Evolutionary conservation across 2,888 invertebrate genomes (phyloP).

Genomic region (Cerastoderma edule): DNA sequence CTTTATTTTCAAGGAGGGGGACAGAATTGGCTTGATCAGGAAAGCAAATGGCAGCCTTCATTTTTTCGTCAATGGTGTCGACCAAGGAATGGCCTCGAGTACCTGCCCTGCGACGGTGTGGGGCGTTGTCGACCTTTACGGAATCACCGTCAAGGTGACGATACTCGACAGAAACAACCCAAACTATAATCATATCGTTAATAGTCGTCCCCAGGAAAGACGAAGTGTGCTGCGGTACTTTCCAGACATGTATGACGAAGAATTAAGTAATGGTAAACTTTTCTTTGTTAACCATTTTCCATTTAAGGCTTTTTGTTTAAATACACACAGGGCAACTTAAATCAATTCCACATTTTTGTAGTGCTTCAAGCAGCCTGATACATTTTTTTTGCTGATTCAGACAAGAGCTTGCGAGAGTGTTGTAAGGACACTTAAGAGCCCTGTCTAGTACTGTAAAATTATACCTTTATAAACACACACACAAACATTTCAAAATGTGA

Average conservation of each 20-base stretch:
- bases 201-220: slow-evolving; percentile 58
- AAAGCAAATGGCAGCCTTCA: slow-evolving; percentile 93
- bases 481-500: too few relatives aligned
- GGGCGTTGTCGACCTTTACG: slow-evolving; percentile 98
- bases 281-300: too few relatives aligned
- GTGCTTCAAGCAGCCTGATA: too few relatives aligned
- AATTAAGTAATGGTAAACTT: slow-evolving; percentile 61
- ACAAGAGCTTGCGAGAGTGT: too few relatives aligned
- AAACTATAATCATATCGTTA: slow-evolving; percentile 66
- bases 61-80: slow-evolving; percentile 93
- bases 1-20: slow-evolving; percentile 88
- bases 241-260: slow-evolving; percentile 73
- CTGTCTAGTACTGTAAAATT: too few relatives aligned
- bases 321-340: too few relatives aligned
- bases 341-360: too few relatives aligned
- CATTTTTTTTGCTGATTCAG: too few relatives aligned
- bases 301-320: too few relatives aligned
- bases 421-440: too few relatives aligned
- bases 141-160: slow-evolving; percentile 83
- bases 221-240: slow-evolving; percentile 72
- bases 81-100: slow-evolving; percentile 94
- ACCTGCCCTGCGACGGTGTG: slow-evolving; percentile 92
- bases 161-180: slow-evolving; percentile 79
- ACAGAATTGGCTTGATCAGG: slow-evolving; percentile 95
- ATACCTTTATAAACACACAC: too few relatives aligned